Conservation (phyloP, 2,797 vertebrate species). For the Periparus ater region DNA sequence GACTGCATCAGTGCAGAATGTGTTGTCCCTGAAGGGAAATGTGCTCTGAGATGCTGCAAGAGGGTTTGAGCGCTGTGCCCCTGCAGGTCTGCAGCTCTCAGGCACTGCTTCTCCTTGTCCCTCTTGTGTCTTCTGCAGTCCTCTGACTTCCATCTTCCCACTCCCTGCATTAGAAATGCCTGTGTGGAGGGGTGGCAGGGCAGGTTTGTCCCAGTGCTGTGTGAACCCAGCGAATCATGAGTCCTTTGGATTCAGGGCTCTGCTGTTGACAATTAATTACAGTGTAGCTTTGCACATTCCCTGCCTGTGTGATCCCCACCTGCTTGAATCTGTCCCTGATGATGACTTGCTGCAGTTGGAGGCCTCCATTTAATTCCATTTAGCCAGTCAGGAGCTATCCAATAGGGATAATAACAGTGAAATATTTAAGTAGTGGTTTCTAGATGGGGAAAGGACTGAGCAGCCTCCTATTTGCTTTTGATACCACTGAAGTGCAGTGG, state of each 20-base stretch:
- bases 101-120: background rate
- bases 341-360: background rate
- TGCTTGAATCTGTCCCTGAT: background rate
- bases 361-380: background rate
- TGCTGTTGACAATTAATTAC: background rate
- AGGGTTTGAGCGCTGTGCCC: background rate
- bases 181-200: background rate
- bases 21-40: background rate
- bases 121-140: rapidly evolving
- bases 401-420: background rate
- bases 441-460: background rate
- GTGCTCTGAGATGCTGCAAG: rapidly evolving
- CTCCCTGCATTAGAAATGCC: rapidly evolving
- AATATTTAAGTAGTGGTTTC: background rate
- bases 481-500: background rate
- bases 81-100: background rate
- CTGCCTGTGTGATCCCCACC: background rate
- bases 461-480: background rate
- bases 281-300: background rate
- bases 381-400: background rate
- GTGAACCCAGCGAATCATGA: background rate
- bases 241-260: rapidly evolving
- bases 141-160: background rate
- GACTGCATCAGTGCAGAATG: background rate
- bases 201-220: background rate